A percentile compares a stretch with the other conserved stretches of the same genome.
These are phyloP conservation scores for Thunnus albacares DNA, from an alignment of 2,797 vertebrate species.

Conservation along the genomic window DNA sequence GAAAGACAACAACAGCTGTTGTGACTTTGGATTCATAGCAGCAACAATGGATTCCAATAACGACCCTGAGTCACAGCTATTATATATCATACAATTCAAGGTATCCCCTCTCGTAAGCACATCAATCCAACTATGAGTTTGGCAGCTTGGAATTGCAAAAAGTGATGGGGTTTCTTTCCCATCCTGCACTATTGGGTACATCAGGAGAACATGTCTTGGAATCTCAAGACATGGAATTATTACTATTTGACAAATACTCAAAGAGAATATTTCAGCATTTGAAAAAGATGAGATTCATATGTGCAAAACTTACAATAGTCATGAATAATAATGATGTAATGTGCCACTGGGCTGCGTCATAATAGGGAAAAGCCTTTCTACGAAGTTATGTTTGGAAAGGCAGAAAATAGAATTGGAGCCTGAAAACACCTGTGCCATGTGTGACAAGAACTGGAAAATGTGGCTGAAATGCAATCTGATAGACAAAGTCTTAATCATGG, in stretches of 20 bases:
- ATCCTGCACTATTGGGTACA: background rate
- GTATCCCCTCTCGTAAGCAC: background rate
- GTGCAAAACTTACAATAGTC: background rate
- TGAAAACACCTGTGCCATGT: background rate
- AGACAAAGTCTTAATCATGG: background rate
- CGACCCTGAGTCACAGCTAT: background rate
- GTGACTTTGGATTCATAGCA: conserved; percentile 11
- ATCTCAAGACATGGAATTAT: background rate
- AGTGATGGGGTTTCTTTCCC: background rate
- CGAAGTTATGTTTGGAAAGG: background rate
- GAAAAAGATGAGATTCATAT: background rate
- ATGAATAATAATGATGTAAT: background rate
- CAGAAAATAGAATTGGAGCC: background rate
- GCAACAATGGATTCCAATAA: conserved; percentile 15
- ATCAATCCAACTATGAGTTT: background rate
- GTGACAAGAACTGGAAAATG: background rate
- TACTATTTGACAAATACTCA: background rate
- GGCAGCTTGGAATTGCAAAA: no score
- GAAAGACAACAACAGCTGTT: conserved; percentile 14
- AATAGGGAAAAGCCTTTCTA: background rate
- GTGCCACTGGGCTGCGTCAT: background rate
- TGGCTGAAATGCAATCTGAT: background rate
- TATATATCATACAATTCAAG: background rate
- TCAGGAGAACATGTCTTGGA: background rate
- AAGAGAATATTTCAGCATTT: background rate